Percentiles rank a stretch among this genome's conserved stretches.
phyloP scores from a whole-genome alignment of 2,888 invertebrate species.

The Epirrhoe tristata region DNA sequence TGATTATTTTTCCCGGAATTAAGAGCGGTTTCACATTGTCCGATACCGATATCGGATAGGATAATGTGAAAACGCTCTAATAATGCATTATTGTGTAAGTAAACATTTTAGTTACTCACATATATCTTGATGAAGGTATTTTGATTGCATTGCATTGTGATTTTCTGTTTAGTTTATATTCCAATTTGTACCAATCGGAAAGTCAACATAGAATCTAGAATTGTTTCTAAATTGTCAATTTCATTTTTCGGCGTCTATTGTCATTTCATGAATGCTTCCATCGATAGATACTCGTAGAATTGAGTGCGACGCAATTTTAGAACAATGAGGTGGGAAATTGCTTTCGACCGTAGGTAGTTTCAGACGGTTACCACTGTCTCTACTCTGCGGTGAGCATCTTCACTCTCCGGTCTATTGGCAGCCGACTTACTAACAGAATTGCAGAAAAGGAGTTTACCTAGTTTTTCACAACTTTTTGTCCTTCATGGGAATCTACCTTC shows the following conservation, averaged over 20 bases:
- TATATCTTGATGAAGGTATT: no score
- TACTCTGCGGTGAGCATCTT: slow-evolving; percentile 30
- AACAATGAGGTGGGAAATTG: slow-evolving; percentile 78
- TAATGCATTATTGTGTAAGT: no score
- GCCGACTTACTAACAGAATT: slow-evolving; percentile 1
- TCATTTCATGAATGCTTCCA: slow-evolving; percentile 59
- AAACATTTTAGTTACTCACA: no score
- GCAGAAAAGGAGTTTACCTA: not conserved
- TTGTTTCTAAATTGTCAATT: slow-evolving; percentile 24
- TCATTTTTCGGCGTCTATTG: slow-evolving; percentile 59
- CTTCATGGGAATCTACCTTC: no score
- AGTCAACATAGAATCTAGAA: slow-evolving; percentile 5
- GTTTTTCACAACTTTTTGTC: not conserved
- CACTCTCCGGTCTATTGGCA: slow-evolving; percentile 9
- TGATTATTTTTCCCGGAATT: no score
- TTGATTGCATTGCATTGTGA: no score
- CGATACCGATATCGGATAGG: no score
- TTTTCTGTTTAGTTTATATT: not conserved
- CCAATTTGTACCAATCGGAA: not conserved
- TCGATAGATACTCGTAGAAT: slow-evolving; percentile 49
- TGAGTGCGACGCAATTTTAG: slow-evolving; percentile 70
- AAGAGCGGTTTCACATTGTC: no score
- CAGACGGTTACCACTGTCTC: slow-evolving; percentile 39
- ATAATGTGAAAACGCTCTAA: no score
- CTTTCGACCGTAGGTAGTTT: slow-evolving; percentile 53